These are phyloP conservation scores for Zhuqinia jingwanae DNA, from an alignment of 2,888 invertebrate genomes.

Conservation along the genomic window DNA sequence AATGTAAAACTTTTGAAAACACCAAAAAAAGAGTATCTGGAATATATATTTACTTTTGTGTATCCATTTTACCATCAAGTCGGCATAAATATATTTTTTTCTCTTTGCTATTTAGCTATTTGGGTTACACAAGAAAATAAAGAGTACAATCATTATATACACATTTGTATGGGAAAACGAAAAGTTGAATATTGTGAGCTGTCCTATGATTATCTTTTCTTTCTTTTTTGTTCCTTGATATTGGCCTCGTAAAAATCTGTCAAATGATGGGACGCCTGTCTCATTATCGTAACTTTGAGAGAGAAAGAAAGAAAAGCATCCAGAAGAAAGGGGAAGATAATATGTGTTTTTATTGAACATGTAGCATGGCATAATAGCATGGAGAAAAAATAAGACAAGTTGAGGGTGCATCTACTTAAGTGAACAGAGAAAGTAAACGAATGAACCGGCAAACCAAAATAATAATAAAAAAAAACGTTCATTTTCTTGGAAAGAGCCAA, in stretches of 20 bases:
- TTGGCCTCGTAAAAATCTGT: slow-evolving; percentile 57
- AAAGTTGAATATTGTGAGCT: slow-evolving; percentile 18
- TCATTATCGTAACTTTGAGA: slow-evolving; percentile 62
- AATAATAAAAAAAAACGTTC: slow-evolving; percentile 15
- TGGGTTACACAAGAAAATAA: too few species aligned
- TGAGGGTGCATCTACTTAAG: slow-evolving; percentile 61
- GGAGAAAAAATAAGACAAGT: too few species aligned
- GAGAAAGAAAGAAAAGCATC: slow-evolving; percentile 12
- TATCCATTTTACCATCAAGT: too few species aligned
- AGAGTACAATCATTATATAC: too few species aligned
- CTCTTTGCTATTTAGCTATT: too few species aligned
- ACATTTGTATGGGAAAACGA: background rate
- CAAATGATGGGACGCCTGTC: slow-evolving; percentile 65
- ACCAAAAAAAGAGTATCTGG: too few species aligned
- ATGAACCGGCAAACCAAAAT: background rate
- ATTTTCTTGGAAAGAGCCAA: slow-evolving; percentile 1
- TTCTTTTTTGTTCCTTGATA: slow-evolving; percentile 34
- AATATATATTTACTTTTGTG: too few species aligned
- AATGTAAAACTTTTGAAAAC: too few species aligned
- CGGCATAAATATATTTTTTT: too few species aligned
- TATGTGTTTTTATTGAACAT: slow-evolving; percentile 43
- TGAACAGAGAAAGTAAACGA: background rate
- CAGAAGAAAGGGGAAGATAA: slow-evolving; percentile 8
- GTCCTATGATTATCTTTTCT: background rate
- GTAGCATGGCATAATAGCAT: background rate